phyloP scores from a whole-genome alignment of 2,113 vertebrate genomes.

The Etheostoma spectabile region DNA sequence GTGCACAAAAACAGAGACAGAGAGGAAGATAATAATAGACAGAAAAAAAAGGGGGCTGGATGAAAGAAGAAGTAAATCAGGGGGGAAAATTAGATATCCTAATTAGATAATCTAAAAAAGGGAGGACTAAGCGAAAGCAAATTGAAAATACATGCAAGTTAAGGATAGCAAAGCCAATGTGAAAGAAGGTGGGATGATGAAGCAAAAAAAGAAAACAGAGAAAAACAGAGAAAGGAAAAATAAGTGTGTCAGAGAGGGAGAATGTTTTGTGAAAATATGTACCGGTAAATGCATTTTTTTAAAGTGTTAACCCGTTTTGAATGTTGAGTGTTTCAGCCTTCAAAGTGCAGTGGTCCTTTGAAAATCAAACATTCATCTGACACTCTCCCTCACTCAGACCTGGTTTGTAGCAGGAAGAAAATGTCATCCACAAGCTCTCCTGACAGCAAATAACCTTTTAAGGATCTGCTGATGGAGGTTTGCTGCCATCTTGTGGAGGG shows the following conservation, averaged over 20 bases:
- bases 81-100: not conserved
- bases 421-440: constrained; percentile 29
- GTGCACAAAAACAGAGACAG: constrained; percentile 22
- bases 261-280: constrained; percentile 22
- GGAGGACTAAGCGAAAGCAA: not conserved
- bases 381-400: constrained; percentile 27
- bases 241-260: not conserved
- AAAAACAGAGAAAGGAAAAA: not conserved
- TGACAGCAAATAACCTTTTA: not conserved
- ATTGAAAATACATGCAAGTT: not conserved
- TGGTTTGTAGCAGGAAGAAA: constrained; percentile 4
- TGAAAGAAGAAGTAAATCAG: not conserved
- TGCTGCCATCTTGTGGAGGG: constrained; percentile 80
- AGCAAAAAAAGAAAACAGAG: not conserved
- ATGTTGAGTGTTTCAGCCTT: constrained; percentile 48
- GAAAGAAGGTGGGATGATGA: constrained; percentile 5
- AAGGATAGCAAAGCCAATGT: constrained; percentile 1
- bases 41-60: not conserved
- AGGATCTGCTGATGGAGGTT: constrained; percentile 25
- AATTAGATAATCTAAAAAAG: constrained; percentile 11
- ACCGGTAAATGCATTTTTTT: constrained; percentile 33
- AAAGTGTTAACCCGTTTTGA: constrained; percentile 25
- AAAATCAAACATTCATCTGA: constrained; percentile 46
- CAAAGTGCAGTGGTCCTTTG: constrained; percentile 34
- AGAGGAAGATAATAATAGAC: constrained; percentile 18